Evolutionary conservation across 2,888 invertebrate genomes (phyloP).

Genomic region (Polyommatus icarus): DNA sequence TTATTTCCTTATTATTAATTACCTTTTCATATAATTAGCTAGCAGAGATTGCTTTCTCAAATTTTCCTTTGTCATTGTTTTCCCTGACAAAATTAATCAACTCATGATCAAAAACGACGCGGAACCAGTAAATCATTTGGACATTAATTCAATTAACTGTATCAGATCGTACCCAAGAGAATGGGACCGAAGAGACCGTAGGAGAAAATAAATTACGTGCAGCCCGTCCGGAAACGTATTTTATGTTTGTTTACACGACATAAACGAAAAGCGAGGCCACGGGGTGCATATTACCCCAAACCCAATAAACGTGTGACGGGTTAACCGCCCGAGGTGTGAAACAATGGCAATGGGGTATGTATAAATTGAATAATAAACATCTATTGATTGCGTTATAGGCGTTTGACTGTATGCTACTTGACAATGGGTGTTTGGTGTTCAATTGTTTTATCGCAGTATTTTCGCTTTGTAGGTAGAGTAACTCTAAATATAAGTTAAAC

Average conservation of each 20-base stretch:
- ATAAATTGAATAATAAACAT: conserved; percentile 20
- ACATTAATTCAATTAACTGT: conserved; percentile 14
- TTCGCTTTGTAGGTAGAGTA: neutral
- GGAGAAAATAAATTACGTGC: conserved; percentile 20
- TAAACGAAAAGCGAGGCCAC: conserved; percentile 15
- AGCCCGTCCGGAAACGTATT: conserved; percentile 31
- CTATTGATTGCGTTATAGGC: neutral
- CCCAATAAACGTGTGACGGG: conserved; percentile 2
- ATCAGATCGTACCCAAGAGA: neutral
- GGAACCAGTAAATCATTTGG: neutral
- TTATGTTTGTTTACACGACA: conserved; percentile 27
- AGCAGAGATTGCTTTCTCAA: too few relatives aligned
- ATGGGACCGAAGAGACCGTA: neutral
- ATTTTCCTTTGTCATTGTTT: too few relatives aligned
- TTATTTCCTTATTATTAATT: too few relatives aligned
- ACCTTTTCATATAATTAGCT: too few relatives aligned
- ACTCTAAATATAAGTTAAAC: too few relatives aligned
- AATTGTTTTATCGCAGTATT: neutral
- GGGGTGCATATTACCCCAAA: conserved; percentile 12
- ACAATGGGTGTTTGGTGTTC: neutral
- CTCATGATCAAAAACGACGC: neutral
- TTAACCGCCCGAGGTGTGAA: neutral
- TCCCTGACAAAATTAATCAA: neutral
- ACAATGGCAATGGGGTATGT: conserved; percentile 9
- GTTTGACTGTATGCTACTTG: neutral